Evolutionary conservation across 2,113 vertebrate genomes (phyloP).

Genomic region (Rynchops niger): DNA sequence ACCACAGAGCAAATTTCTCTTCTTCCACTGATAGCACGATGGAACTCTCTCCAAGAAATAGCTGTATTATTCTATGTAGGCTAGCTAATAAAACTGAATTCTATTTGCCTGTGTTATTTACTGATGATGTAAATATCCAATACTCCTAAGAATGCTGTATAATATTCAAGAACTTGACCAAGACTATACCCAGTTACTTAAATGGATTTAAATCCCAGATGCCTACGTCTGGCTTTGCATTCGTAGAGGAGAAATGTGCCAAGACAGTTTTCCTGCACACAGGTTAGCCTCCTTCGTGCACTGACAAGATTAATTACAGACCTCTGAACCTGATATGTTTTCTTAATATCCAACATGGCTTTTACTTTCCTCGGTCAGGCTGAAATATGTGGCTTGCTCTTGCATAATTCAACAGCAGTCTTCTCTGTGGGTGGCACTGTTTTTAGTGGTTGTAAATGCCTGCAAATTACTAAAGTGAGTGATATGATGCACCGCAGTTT

Average conservation of each 20-base stretch:
- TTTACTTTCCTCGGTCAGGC: constrained; percentile 25
- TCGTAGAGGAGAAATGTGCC: neutral
- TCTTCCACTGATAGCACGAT: neutral
- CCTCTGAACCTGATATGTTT: constrained; percentile 65
- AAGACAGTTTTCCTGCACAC: neutral
- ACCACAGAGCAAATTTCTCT: neutral
- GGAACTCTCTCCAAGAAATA: neutral
- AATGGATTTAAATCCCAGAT: constrained; percentile 37
- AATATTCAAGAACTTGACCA: constrained; percentile 21
- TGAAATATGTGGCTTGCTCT: constrained; percentile 41
- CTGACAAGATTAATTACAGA: constrained; percentile 76
- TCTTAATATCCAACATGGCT: constrained; percentile 59
- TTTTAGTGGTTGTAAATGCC: neutral
- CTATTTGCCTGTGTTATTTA: neutral
- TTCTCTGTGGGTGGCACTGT: constrained; percentile 9
- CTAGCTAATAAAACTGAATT: neutral
- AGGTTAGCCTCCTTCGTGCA: neutral
- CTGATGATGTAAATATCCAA: constrained; percentile 66
- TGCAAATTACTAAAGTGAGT: constrained; percentile 4
- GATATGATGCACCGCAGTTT: neutral
- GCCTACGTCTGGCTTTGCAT: neutral
- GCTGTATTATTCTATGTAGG: neutral
- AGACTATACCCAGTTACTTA: neutral
- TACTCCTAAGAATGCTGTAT: constrained; percentile 13
- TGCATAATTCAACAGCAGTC: constrained; percentile 61